These are phyloP conservation scores for Pissodes strobi DNA, from an alignment of 1,140 invertebrate species.

Conservation along the genomic window DNA sequence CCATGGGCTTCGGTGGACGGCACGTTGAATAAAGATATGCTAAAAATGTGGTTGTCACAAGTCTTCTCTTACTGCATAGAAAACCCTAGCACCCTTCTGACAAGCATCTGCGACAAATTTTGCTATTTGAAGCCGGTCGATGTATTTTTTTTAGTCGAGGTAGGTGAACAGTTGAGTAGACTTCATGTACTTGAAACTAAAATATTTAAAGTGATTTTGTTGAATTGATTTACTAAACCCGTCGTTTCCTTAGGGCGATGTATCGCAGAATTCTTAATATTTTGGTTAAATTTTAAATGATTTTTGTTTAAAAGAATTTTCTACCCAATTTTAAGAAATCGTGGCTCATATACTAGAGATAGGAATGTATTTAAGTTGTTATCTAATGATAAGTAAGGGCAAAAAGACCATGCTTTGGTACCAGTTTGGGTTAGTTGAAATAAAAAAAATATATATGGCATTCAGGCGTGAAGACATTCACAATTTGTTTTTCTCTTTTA, in stretches of 20 bases:
- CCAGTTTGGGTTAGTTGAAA: too few species aligned
- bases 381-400: too few species aligned
- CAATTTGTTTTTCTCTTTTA: constrained; percentile 33
- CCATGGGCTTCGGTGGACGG: constrained; percentile 80
- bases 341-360: too few species aligned
- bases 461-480: too few species aligned
- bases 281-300: too few species aligned
- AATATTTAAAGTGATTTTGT: not conserved
- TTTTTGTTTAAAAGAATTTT: not conserved
- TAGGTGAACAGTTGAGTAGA: constrained; percentile 20
- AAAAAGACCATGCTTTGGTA: too few species aligned
- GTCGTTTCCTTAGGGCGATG: too few species aligned
- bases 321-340: too few species aligned
- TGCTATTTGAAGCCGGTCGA: constrained; percentile 55
- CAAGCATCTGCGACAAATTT: constrained; percentile 62
- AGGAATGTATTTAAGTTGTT: too few species aligned
- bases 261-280: too few species aligned
- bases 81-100: constrained; percentile 62
- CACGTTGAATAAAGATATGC: constrained; percentile 67
- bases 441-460: too few species aligned
- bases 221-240: too few species aligned
- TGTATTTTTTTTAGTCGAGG: constrained; percentile 45
- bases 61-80: constrained; percentile 67
- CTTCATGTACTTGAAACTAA: not conserved
- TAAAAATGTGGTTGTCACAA: constrained; percentile 71